phyloP scores from a whole-genome alignment of 2,797 vertebrate genomes.

The Poeciliopsis gracilis region DNA sequence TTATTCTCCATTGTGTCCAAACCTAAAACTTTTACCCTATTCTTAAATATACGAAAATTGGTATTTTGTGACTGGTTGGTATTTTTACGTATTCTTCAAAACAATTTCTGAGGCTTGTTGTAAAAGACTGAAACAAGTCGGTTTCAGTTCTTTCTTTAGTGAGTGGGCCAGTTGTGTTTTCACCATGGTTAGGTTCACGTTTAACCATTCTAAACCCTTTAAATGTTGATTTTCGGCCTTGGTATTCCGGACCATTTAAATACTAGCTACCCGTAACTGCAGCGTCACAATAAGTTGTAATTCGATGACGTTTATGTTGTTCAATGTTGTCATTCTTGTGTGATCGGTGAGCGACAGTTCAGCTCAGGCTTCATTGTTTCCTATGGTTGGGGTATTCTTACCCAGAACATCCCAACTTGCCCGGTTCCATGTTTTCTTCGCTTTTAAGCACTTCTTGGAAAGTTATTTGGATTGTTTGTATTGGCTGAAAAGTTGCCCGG shows the following conservation, averaged over 20 bases:
- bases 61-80: not conserved
- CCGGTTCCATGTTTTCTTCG: not conserved
- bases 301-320: not conserved
- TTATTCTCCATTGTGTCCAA: not conserved
- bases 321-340: too few species aligned
- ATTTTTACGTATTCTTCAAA: not conserved
- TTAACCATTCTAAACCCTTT: not conserved
- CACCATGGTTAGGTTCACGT: not conserved
- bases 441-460: not conserved
- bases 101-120: not conserved
- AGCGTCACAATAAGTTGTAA: not conserved
- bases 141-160: not conserved
- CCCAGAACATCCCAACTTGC: too few species aligned
- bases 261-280: not conserved
- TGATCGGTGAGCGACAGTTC: not conserved
- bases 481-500: constrained; percentile 26
- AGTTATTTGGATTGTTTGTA: constrained; percentile 5
- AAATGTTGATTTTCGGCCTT: not conserved
- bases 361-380: not conserved
- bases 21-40: not conserved
- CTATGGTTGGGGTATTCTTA: not conserved
- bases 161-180: not conserved
- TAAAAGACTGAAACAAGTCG: not conserved
- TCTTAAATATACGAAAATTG: not conserved
- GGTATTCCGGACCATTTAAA: not conserved